Base-by-base conservation (phyloP, 2,113 vertebrate species). In the Octodon degus region DNA sequence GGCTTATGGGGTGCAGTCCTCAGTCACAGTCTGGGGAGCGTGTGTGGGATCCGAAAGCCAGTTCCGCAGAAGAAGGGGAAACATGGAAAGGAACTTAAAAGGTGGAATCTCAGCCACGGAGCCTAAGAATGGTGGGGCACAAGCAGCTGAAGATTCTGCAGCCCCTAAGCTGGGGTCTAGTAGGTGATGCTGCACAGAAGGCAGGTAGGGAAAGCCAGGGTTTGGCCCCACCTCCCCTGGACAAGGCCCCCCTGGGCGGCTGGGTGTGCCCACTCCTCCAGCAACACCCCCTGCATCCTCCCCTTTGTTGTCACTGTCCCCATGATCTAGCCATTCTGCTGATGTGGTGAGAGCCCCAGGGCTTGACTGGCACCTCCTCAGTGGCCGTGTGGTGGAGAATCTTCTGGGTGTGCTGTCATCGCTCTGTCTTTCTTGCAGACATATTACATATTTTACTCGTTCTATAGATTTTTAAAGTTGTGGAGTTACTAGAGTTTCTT, bases 311-410 rank as follows among this genome's bases (percentile, higher is more conserved):
- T 47, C 40, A 43, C 22, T 27, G 40, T 14, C 74, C 40, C 43
- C 40, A 77, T 2, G 14, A 16, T 25, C 72, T 47, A 9, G 37
- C 16, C 40, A 3, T 60, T 37, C 34, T 82, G 34, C 22, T 27
- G n/a, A 24, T n/a, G 12, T 14, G 13, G 25, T 1, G 30, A 32
- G 25, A 50, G 40, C 27, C 50, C 43, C 1, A 11, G 74, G 25
- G 58, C 0, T 50, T 5, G 1, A 7, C 0, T 2, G 3, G 32
- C 9, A 0, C 30, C 2, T 17, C 50, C 32, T 7, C 25, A 2
- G 17, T 0, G 77, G 7, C 14, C 0, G 50, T 50, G 0, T 16
- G 2, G 0, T 0, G 0, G 7, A 47, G 2, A 0, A 0, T 40
- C 2, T 2, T 1, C 27, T 0, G 10, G 0, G 58, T 79, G 2